Percentiles rank a stretch among this genome's conserved stretches.
Evolutionary conservation across 2,113 vertebrate genomes (phyloP).

Genomic region (Python bivittatus): DNA sequence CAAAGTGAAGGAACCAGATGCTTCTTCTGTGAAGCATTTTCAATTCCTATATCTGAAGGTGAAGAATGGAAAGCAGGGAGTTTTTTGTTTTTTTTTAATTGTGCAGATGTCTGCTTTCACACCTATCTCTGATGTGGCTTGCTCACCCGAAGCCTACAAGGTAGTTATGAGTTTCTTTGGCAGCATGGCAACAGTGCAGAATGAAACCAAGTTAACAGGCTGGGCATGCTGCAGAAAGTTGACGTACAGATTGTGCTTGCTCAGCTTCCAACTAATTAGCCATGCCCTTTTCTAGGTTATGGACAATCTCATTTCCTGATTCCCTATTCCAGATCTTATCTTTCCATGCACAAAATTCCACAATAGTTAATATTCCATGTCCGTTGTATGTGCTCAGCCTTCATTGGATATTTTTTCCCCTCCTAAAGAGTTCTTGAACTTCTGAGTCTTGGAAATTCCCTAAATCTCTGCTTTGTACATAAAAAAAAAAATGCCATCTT

Average conservation of each 20-base stretch:
- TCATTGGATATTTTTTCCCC: not conserved
- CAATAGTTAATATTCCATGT: not conserved
- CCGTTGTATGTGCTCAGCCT: not conserved
- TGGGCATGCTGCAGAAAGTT: not conserved
- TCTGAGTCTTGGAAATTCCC: too few species aligned
- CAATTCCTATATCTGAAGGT: not conserved
- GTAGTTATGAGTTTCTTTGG: not conserved
- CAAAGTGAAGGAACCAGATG: not conserved
- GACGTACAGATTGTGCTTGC: not conserved
- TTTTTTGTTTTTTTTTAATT: too few species aligned
- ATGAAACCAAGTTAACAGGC: not conserved
- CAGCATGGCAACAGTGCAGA: not conserved
- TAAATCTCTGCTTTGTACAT: not conserved
- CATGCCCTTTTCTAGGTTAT: not conserved
- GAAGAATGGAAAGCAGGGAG: not conserved
- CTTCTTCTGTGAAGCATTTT: not conserved
- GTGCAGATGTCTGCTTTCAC: not conserved
- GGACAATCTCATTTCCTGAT: not conserved
- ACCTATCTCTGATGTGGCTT: not conserved
- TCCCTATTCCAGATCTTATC: not conserved
- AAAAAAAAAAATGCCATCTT: not conserved
- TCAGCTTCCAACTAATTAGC: not conserved
- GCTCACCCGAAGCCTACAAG: not conserved
- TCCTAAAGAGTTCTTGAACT: not conserved
- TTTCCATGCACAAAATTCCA: not conserved